Percentiles rank a stretch among this genome's conserved stretches.
Conservation (phyloP, 2,888 invertebrate genomes). For the Volucella inflata region DNA sequence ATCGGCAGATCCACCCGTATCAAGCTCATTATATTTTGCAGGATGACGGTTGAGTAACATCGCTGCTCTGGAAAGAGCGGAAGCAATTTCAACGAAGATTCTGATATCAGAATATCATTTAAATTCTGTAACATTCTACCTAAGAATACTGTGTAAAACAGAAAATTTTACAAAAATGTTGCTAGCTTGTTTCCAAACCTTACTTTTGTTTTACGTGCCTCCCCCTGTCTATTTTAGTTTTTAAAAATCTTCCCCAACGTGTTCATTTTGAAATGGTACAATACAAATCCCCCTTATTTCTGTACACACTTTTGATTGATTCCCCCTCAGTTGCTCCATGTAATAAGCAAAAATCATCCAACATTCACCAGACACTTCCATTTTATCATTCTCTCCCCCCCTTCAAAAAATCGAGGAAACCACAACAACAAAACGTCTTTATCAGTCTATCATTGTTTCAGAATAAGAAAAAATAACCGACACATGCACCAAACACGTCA, state of each 20-base stretch:
- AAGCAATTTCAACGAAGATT: too few species aligned
- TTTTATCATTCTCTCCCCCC: slow-evolving; percentile 7
- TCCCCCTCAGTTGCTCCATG: slow-evolving; percentile 46
- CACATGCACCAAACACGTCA: slow-evolving; percentile 25
- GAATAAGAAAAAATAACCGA: not conserved
- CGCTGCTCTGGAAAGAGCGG: too few species aligned
- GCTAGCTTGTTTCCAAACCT: too few species aligned
- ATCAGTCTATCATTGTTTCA: slow-evolving; percentile 43
- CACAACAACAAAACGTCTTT: slow-evolving; percentile 49
- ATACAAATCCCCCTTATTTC: slow-evolving; percentile 27
- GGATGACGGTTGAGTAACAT: too few species aligned
- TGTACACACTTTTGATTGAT: slow-evolving; percentile 62
- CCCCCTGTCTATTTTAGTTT: too few species aligned
- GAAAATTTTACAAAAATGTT: too few species aligned
- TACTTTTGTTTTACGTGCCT: too few species aligned
- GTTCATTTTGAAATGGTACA: not conserved
- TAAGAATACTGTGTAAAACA: too few species aligned
- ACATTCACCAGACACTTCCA: slow-evolving; percentile 31
- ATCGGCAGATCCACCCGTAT: too few species aligned
- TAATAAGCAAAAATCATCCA: slow-evolving; percentile 35
- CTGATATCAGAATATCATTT: too few species aligned
- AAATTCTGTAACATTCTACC: too few species aligned
- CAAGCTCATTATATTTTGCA: too few species aligned
- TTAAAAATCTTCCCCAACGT: not conserved
- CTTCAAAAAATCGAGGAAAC: slow-evolving; percentile 25